Percentiles rank a stretch among this genome's conserved stretches.
Conservation (phyloP, 2,797 vertebrate genomes). For the Meriones psammophilus region DNA sequence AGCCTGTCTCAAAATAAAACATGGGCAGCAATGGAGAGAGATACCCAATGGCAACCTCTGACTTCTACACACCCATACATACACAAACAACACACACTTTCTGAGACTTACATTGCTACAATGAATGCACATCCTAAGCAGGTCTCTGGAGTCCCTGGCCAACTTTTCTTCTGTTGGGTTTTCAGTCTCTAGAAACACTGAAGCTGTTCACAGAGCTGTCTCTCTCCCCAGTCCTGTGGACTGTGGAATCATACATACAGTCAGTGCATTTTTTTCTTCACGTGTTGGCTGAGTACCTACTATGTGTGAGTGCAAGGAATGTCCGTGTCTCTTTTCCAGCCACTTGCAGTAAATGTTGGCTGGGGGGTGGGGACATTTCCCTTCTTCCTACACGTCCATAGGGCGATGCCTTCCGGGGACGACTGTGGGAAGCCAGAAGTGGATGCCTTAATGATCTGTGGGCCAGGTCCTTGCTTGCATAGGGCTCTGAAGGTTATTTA, state of each 20-base stretch:
- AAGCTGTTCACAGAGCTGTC: neutral
- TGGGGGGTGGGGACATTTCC: neutral
- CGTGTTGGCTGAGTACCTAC: slow-evolving; percentile 25
- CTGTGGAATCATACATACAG: fast-evolving
- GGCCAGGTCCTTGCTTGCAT: neutral
- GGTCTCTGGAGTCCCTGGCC: neutral
- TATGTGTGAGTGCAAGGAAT: neutral
- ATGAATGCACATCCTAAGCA: neutral
- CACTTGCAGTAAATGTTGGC: neutral
- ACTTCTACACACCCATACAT: neutral
- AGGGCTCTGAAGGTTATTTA: slow-evolving; percentile 51
- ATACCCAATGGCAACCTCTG: neutral
- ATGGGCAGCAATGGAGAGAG: neutral
- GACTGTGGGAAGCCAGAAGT: neutral
- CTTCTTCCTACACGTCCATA: neutral
- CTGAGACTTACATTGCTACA: neutral
- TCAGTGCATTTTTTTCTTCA: neutral
- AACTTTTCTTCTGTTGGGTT: neutral
- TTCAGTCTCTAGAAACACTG: neutral
- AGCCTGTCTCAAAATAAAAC: neutral
- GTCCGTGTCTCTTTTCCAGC: neutral
- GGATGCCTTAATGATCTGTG: neutral
- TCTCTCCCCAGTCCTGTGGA: neutral
- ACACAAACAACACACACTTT: neutral
- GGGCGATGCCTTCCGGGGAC: slow-evolving; percentile 4